Conservation (phyloP, 1,140 invertebrate species). For the Caenorhabditis briggsae region DNA sequence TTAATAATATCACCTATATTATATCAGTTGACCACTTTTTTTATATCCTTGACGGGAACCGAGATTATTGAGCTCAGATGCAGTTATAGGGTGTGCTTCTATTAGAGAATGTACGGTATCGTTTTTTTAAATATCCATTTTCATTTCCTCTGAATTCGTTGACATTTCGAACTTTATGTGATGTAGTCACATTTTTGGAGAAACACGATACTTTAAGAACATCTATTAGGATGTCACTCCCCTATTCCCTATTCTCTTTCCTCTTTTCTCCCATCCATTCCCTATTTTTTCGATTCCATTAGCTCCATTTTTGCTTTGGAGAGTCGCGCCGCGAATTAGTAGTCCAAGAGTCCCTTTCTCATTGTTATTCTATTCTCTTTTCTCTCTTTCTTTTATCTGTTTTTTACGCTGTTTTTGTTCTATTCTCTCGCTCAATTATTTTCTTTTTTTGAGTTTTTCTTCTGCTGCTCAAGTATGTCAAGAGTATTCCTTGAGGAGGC, state of each 20-base stretch:
- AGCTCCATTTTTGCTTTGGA: not conserved
- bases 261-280: not conserved
- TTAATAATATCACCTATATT: too few relatives aligned
- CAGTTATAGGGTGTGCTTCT: too few relatives aligned
- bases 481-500: slow-evolving; percentile 51
- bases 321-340: slow-evolving; percentile 4
- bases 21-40: too few relatives aligned
- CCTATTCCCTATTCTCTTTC: not conserved
- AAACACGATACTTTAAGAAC: not conserved
- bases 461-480: slow-evolving; percentile 33
- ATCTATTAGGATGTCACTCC: not conserved
- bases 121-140: too few relatives aligned
- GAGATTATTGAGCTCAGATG: too few relatives aligned
- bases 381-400: too few relatives aligned
- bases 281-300: slow-evolving; percentile 23
- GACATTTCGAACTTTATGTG: too few relatives aligned
- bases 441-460: slow-evolving; percentile 8
- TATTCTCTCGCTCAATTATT: not conserved
- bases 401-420: too few relatives aligned
- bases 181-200: too few relatives aligned
- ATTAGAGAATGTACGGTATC: too few relatives aligned
- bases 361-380: slow-evolving; percentile 23
- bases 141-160: too few relatives aligned
- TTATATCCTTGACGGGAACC: too few relatives aligned
- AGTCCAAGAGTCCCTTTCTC: slow-evolving; percentile 31